phyloP scores from a whole-genome alignment of 1,140 invertebrate species.

The Ptiloglossa arizonensis region DNA sequence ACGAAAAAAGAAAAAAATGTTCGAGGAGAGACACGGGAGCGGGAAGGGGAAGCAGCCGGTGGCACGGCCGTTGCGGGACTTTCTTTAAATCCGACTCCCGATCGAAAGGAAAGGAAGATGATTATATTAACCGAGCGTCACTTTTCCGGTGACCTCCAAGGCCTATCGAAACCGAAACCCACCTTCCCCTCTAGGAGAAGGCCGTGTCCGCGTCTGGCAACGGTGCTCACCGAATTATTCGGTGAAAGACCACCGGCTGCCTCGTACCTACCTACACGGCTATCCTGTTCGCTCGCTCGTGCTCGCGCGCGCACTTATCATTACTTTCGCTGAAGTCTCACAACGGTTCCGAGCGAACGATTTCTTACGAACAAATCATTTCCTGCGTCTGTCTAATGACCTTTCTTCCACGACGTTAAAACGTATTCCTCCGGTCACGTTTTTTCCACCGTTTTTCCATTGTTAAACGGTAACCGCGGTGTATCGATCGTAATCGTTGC shows the following conservation, averaged over 20 bases:
- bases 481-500: no score
- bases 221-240: constrained; percentile 36
- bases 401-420: constrained; percentile 23
- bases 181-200: constrained; percentile 51
- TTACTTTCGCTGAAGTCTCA: constrained; percentile 53
- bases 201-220: constrained; percentile 20
- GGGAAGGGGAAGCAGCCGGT: constrained; percentile 15
- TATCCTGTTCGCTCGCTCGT: not conserved
- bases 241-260: constrained; percentile 59
- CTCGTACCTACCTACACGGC: not conserved
- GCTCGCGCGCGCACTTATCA: constrained; percentile 15
- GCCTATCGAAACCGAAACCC: constrained; percentile 68
- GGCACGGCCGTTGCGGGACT: constrained; percentile 46
- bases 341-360: constrained; percentile 35
- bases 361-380: constrained; percentile 41
- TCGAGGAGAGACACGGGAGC: constrained; percentile 3
- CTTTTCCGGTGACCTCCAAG: constrained; percentile 71
- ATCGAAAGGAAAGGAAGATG: constrained; percentile 49
- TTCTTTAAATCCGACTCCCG: constrained; percentile 59
- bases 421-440: not conserved
- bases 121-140: constrained; percentile 60
- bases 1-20: constrained; percentile 34
- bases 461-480: no score
- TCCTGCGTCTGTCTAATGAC: constrained; percentile 38
- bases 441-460: no score